Evolutionary conservation across 1,140 invertebrate species (phyloP).

Genomic region (Caerostris darwini): DNA sequence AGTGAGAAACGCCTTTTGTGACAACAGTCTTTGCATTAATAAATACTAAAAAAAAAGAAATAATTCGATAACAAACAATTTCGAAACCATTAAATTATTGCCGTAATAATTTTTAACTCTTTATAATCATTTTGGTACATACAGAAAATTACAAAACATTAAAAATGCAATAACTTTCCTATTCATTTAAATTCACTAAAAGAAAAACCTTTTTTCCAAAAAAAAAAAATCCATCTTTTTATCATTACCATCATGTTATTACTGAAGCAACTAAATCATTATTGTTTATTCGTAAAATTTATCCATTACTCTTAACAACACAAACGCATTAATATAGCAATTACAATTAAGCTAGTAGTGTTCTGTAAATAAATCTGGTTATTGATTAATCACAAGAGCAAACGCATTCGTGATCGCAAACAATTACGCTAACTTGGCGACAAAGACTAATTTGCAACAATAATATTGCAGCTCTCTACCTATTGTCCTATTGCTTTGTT

Average conservation of each 20-base stretch:
- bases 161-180: not conserved
- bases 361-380: slow-evolving; percentile 24
- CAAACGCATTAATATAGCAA: not conserved
- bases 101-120: too few species aligned
- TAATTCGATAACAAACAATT: too few species aligned
- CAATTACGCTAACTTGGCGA: not conserved
- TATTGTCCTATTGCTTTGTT: not conserved
- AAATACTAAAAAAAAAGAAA: too few species aligned
- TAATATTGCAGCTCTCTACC: not conserved
- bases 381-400: not conserved
- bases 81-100: too few species aligned
- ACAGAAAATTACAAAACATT: too few species aligned
- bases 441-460: slow-evolving; percentile 37
- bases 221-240: not conserved
- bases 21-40: too few species aligned
- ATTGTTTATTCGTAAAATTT: too few species aligned
- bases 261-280: not conserved
- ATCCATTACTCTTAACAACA: too few species aligned
- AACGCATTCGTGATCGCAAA: not conserved
- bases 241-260: not conserved
- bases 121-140: too few species aligned
- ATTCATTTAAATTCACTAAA: not conserved
- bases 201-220: not conserved
- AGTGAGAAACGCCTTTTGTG: too few species aligned
- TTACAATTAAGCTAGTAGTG: not conserved